Evolutionary conservation across 2,797 vertebrate genomes (phyloP).

Genomic region (Alcedo quadribrachys): DNA sequence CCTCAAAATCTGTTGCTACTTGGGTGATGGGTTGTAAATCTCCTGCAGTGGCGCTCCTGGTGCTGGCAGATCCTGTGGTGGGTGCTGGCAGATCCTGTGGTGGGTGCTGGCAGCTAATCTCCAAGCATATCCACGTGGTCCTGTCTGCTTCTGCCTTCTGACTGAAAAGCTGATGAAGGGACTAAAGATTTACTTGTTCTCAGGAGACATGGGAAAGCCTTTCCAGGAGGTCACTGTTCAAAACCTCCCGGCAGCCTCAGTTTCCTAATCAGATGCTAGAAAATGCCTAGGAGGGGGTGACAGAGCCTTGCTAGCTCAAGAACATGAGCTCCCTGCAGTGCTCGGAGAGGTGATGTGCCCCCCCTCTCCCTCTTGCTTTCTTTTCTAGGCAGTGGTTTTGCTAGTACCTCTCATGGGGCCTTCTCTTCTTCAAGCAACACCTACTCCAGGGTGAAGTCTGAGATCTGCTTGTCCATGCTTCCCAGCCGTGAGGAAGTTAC

Average conservation of each 20-base stretch:
- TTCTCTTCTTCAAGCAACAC: constrained; percentile 77
- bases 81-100: not conserved
- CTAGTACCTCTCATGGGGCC: constrained; percentile 64
- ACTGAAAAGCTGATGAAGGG: not conserved
- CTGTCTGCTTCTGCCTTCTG: not conserved
- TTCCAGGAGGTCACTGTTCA: not conserved
- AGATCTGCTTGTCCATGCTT: constrained; percentile 55
- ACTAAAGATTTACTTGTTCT: not conserved
- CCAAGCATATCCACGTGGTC: not conserved
- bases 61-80: not conserved
- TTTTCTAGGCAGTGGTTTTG: constrained; percentile 72
- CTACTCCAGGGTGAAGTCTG: constrained; percentile 73
- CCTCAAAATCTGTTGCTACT: not conserved
- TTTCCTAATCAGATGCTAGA: not conserved
- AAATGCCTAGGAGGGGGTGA: not conserved
- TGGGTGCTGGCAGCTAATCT: not conserved
- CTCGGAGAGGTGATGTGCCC: not conserved
- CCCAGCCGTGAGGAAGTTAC: constrained; percentile 12
- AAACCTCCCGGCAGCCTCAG: not conserved
- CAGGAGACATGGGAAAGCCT: not conserved
- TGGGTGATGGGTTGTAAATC: not conserved
- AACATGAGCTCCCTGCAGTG: not conserved
- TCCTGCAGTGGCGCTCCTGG: not conserved
- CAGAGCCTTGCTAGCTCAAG: not conserved
- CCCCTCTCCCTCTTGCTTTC: not conserved